Evolutionary conservation across 2,888 invertebrate genomes (phyloP).

Genomic region (Agrilus cyanescens): DNA sequence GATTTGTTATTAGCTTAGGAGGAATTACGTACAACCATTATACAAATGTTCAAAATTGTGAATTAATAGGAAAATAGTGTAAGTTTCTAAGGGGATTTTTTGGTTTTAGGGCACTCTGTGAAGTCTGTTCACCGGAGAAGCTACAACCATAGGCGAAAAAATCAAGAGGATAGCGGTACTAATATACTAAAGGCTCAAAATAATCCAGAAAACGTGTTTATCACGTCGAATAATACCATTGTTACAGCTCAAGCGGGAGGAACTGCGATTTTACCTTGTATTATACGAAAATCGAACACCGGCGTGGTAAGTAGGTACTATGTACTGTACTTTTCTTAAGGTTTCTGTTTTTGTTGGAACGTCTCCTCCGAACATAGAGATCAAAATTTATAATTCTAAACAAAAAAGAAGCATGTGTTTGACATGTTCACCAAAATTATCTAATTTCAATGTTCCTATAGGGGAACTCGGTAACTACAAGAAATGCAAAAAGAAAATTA

Average conservation of each 20-base stretch:
- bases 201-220: conserved; percentile 29
- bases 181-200: conserved; percentile 18
- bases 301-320: conserved; percentile 43
- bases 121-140: conserved; percentile 22
- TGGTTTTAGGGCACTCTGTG: not conserved
- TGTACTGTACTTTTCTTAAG: not conserved
- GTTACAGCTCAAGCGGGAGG: conserved; percentile 41
- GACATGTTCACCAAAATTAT: too few relatives aligned
- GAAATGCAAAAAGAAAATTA: too few relatives aligned
- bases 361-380: too few relatives aligned
- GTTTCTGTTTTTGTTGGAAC: not conserved
- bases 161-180: conserved; percentile 19
- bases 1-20: too few relatives aligned
- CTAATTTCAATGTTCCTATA: too few relatives aligned
- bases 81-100: not conserved
- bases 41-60: too few relatives aligned
- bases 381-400: too few relatives aligned
- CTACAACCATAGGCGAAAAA: conserved; percentile 27
- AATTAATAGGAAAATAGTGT: too few relatives aligned
- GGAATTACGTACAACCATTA: too few relatives aligned
- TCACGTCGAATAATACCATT: conserved; percentile 40
- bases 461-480: too few relatives aligned
- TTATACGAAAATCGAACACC: conserved; percentile 39
- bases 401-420: too few relatives aligned
- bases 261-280: conserved; percentile 40